phyloP scores from a whole-genome alignment of 2,113 vertebrate species.

The Hipposideros armiger region DNA sequence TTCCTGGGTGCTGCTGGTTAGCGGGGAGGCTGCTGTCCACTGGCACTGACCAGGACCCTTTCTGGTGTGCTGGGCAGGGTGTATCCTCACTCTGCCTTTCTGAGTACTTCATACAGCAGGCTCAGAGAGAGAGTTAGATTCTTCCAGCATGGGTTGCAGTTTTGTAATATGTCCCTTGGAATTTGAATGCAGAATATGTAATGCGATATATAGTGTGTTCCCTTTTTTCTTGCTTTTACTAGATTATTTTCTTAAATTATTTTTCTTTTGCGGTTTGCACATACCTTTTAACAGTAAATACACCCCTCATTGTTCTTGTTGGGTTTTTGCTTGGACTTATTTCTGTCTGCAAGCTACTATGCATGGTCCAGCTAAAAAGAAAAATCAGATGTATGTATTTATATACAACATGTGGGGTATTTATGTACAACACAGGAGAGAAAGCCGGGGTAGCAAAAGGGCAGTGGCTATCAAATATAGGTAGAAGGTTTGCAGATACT shows the following conservation, averaged over 20 bases:
- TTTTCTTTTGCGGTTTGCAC: neutral
- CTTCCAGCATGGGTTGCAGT: neutral
- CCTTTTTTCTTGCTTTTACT: neutral
- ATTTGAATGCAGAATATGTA: neutral
- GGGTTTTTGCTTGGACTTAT: neutral
- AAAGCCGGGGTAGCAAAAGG: neutral
- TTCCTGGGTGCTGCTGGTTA: neutral
- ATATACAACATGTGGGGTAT: neutral
- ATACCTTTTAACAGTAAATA: neutral
- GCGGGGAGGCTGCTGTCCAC: neutral
- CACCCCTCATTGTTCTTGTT: neutral
- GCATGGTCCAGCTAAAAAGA: neutral
- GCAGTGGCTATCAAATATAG: neutral
- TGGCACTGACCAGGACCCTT: neutral
- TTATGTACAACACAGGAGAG: neutral
- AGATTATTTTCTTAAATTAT: constrained; percentile 31
- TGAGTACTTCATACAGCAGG: neutral
- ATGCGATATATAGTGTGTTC: rapidly evolving
- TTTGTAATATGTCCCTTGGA: neutral
- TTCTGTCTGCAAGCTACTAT: neutral
- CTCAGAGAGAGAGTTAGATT: constrained; percentile 13
- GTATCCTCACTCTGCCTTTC: neutral
- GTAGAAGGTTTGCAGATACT: neutral
- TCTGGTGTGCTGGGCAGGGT: neutral
- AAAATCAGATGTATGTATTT: neutral